phyloP scores from a whole-genome alignment of 2,797 vertebrate genomes.

The Uromys caudimaculatus region DNA sequence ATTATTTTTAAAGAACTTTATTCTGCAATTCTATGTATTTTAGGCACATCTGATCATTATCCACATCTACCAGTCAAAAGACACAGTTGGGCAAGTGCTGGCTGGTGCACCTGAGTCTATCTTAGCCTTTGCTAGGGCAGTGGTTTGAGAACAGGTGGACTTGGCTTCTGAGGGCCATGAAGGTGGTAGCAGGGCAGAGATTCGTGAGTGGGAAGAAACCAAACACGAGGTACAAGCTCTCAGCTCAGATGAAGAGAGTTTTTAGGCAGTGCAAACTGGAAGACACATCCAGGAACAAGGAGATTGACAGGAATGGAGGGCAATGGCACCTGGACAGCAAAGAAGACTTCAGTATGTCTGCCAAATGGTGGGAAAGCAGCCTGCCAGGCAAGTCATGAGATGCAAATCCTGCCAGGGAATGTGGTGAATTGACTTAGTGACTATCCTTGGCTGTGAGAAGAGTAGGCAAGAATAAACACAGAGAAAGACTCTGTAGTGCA shows the following conservation, averaged over 20 bases:
- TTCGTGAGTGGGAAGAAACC: background rate
- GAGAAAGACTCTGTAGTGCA: background rate
- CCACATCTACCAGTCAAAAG: background rate
- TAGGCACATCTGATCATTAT: background rate
- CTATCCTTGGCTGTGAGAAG: background rate
- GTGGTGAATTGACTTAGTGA: background rate
- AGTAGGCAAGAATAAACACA: background rate
- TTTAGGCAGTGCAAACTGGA: background rate
- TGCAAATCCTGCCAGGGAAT: background rate
- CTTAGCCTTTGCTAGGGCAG: background rate
- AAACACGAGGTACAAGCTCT: background rate
- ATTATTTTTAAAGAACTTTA: background rate
- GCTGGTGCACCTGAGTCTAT: background rate
- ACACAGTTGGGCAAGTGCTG: background rate
- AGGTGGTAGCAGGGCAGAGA: background rate
- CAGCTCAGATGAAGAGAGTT: background rate
- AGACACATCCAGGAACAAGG: background rate
- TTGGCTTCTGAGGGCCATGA: background rate
- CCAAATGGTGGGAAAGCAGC: background rate
- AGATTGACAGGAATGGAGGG: background rate
- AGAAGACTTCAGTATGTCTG: background rate
- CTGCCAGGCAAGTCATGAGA: background rate
- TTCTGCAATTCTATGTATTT: background rate
- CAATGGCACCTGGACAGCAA: background rate
- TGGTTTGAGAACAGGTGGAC: background rate